Evolutionary conservation across 2,797 vertebrate species (phyloP), one percentile per base, ranked within the genome.

Genomic region (Sebastes nivosus): DNA sequence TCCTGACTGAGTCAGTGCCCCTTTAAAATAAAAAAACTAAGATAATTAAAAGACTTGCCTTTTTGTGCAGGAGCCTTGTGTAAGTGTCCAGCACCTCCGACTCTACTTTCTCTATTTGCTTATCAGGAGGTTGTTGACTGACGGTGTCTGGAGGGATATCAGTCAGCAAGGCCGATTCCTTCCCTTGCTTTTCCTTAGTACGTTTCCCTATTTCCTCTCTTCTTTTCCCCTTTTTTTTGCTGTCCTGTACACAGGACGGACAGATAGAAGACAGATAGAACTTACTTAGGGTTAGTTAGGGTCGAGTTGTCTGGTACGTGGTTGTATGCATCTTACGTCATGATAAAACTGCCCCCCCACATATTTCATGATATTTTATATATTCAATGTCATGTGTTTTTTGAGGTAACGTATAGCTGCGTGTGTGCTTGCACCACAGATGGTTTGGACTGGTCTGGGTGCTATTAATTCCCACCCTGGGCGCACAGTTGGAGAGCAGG

Each of bases 41-140:
- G 34, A 66, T 20, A 27, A 59, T 32, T 8, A 4, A 42, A 69
- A 38, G 24, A 76, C 80, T 67, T 67, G 87, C 94, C 91, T 93
- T 91, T 64, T 70, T 83, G 69, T 93, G 87, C 70, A 98, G 94
- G 20, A 93, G 91, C 52, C 92, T 92, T 9, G 6, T 92, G 90
- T 97, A 97, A n/a, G 66, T 89, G 76, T 80, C 67, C 82, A 88
- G 89, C 77, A 90, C 29, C 77, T 88, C 1, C 7, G 78, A 69
- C 6, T 95, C 93, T 10, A 83, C 74, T 18, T 76, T 29, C 34
- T 36, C 34, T 36, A 13, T 36, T n/a, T 27, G 84, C 25, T 93
- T 92, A 9, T 73, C 86, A 6, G 57, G 63, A 13, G 55, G 7
- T 3, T 57, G 50, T 1, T 20, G 5, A 16, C 1, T 6, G 5